Percentiles rank a stretch among this genome's conserved stretches.
These are phyloP conservation scores for Choloepus hoffmanni DNA, from an alignment of 2,113 vertebrate genomes.

Conservation along the genomic window DNA sequence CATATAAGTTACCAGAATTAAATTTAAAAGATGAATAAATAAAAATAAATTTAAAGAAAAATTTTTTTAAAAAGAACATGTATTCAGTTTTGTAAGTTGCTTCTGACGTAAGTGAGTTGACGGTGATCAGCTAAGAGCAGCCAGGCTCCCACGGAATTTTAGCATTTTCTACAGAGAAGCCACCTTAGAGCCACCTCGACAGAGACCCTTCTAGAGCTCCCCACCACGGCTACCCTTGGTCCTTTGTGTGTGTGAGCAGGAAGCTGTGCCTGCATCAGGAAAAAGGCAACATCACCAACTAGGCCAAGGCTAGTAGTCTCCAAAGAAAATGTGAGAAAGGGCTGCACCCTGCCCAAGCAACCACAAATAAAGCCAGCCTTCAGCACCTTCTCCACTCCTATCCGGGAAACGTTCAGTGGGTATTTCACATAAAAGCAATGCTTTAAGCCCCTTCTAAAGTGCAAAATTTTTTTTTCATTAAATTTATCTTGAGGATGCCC, in stretches of 20 bases:
- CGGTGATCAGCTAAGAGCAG: neutral
- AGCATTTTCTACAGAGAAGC: neutral
- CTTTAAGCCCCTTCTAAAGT: neutral
- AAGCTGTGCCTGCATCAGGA: neutral
- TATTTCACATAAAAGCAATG: neutral
- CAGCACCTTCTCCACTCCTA: neutral
- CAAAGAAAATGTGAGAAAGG: neutral
- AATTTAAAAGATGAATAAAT: too few relatives aligned
- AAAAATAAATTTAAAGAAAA: too few relatives aligned
- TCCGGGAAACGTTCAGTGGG: neutral
- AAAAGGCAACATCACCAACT: neutral
- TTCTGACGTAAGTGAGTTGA: neutral
- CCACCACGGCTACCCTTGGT: neutral
- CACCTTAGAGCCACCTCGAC: neutral
- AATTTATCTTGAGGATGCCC: neutral
- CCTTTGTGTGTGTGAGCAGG: neutral
- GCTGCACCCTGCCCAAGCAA: neutral
- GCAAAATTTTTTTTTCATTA: neutral
- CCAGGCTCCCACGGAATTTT: neutral
- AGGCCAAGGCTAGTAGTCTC: neutral
- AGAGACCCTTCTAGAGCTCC: neutral
- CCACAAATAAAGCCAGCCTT: neutral
- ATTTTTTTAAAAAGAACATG: too few relatives aligned
- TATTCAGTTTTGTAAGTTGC: neutral
- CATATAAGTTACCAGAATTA: too few relatives aligned